Conservation (phyloP, 2,113 vertebrate genomes). For the Cathartes aura region DNA sequence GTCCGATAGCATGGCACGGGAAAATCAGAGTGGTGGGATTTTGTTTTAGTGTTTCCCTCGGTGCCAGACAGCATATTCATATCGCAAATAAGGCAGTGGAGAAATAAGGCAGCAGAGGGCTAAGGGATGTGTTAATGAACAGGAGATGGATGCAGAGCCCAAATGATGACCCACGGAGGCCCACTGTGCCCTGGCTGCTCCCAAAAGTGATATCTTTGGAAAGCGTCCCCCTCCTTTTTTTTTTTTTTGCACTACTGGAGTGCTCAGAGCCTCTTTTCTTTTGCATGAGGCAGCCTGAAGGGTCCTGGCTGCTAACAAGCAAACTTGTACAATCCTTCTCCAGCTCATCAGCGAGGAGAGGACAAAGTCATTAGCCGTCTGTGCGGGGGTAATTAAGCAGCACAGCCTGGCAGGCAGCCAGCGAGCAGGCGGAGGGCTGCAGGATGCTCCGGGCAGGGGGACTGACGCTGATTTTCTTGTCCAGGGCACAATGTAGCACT, state of each 20-base stretch:
- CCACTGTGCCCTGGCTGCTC: background rate
- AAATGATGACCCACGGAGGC: accelerated
- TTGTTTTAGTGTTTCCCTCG: background rate
- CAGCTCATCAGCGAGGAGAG: background rate
- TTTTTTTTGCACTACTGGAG: background rate
- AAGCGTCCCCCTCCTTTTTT: background rate
- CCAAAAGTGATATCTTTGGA: background rate
- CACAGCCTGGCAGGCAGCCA: background rate
- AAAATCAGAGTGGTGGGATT: background rate
- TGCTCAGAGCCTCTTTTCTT: background rate
- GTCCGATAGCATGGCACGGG: accelerated
- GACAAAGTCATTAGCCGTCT: background rate
- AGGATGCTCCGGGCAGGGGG: background rate
- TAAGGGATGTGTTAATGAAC: background rate
- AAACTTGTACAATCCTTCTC: background rate
- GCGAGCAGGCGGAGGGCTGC: background rate
- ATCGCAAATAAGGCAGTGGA: background rate
- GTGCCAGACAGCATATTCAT: background rate
- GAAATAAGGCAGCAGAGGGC: accelerated
- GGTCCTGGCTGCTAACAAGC: background rate
- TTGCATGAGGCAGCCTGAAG: background rate
- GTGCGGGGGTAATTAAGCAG: background rate
- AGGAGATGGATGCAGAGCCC: background rate
- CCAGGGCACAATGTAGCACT: accelerated
- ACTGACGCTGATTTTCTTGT: background rate